These are phyloP conservation scores for Copidosoma floridanum DNA, from an alignment of 1,140 invertebrate genomes.

Conservation along the genomic window DNA sequence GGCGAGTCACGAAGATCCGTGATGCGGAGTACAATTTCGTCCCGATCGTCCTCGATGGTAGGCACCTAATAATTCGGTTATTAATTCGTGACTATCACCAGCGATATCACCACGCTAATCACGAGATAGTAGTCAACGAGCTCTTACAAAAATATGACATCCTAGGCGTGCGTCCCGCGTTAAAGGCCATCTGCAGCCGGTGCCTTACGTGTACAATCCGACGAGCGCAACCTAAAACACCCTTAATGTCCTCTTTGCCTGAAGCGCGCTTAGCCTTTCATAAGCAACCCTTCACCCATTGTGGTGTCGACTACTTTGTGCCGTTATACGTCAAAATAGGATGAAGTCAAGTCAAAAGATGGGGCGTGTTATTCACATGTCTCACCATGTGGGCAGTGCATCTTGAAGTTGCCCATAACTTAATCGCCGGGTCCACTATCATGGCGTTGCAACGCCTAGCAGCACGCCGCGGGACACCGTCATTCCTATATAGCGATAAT, in stretches of 20 bases:
- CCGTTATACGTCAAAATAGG: constrained; percentile 34
- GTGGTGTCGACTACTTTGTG: constrained; percentile 41
- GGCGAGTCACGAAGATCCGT: not conserved
- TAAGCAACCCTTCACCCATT: constrained; percentile 34
- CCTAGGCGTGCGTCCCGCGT: constrained; percentile 8
- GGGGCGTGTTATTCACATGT: constrained; percentile 40
- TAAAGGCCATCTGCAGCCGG: not conserved
- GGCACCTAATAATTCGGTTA: not conserved
- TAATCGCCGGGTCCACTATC: constrained; percentile 32
- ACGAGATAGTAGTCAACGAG: constrained; percentile 33
- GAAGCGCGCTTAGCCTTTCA: constrained; percentile 7
- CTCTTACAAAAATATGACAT: constrained; percentile 33
- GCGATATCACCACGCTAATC: constrained; percentile 16
- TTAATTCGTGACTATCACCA: constrained; percentile 27
- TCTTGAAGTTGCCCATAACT: constrained; percentile 30
- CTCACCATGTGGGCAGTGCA: constrained; percentile 33
- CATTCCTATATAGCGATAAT: constrained; percentile 32
- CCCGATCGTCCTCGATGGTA: constrained; percentile 13
- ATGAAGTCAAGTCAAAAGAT: constrained; percentile 37
- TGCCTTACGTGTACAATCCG: constrained; percentile 3
- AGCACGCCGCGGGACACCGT: constrained; percentile 21
- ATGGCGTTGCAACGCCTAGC: constrained; percentile 36
- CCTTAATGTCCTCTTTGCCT: constrained; percentile 13
- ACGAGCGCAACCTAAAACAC: not conserved
- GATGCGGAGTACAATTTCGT: not conserved